Conservation (phyloP, 2,113 vertebrate genomes). For the Phylloscopus whistleri region DNA sequence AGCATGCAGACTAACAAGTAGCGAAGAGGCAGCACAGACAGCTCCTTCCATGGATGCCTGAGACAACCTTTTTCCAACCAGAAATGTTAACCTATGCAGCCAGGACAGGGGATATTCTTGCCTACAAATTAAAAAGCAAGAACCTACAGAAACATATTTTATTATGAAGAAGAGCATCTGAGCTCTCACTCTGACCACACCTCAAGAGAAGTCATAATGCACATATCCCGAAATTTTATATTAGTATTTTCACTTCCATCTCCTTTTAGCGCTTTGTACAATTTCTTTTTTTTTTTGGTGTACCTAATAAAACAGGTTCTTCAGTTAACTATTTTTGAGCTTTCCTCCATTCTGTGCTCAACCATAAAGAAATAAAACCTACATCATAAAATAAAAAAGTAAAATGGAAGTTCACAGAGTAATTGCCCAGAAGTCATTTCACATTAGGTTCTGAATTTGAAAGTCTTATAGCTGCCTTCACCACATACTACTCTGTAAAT, state of each 20-base stretch:
- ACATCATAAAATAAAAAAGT: neutral
- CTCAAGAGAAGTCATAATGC: neutral
- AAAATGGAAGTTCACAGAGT: neutral
- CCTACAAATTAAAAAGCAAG: neutral
- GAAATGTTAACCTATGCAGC: neutral
- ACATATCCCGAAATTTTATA: neutral
- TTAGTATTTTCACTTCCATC: neutral
- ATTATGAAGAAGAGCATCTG: neutral
- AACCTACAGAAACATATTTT: neutral
- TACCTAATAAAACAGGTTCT: neutral
- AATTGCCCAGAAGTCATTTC: neutral
- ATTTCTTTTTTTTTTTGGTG: neutral
- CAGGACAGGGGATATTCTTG: neutral
- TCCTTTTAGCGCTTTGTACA: neutral
- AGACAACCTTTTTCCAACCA: neutral
- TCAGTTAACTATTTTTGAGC: neutral
- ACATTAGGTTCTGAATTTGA: neutral
- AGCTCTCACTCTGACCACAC: neutral
- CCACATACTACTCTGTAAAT: neutral
- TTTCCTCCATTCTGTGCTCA: neutral
- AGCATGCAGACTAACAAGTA: neutral
- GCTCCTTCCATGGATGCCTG: neutral
- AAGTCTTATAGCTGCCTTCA: neutral
- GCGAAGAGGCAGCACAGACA: neutral
- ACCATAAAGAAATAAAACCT: neutral